Conservation (phyloP, 2,888 invertebrate species). For the Drepana falcataria region DNA sequence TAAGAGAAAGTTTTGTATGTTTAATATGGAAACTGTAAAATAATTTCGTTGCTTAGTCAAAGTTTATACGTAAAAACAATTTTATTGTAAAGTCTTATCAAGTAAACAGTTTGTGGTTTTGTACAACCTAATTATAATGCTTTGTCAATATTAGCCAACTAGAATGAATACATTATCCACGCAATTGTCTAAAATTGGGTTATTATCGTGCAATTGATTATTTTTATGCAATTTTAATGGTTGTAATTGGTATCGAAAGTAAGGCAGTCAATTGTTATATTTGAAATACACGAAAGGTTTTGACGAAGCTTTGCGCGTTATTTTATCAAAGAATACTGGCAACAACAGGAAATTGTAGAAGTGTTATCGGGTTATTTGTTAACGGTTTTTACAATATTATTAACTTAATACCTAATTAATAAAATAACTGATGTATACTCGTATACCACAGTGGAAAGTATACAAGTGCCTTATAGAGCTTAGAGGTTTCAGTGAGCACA, state of each 20-base stretch:
- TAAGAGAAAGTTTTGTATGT: slow-evolving; percentile 50
- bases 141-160: slow-evolving; percentile 17
- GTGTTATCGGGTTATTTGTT: slow-evolving; percentile 22
- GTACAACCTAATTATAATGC: not conserved
- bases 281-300: slow-evolving; percentile 20
- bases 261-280: slow-evolving; percentile 20
- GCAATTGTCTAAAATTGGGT: slow-evolving; percentile 3
- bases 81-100: not conserved
- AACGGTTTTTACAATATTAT: not conserved
- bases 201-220: slow-evolving; percentile 13
- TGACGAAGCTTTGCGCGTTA: slow-evolving; percentile 4
- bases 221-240: slow-evolving; percentile 20
- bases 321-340: slow-evolving; percentile 26
- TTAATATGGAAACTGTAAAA: slow-evolving; percentile 14
- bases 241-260: slow-evolving; percentile 20
- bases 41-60: slow-evolving; percentile 11
- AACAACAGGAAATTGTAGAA: slow-evolving; percentile 36
- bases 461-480: too few relatives aligned
- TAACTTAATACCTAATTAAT: not conserved
- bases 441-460: too few relatives aligned
- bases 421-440: not conserved
- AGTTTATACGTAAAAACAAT: not conserved
- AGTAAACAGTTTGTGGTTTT: not conserved
- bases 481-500: too few relatives aligned
- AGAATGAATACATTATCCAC: slow-evolving; percentile 24